phyloP scores from a whole-genome alignment of 2,113 vertebrate species.

The Embiotoca jacksoni region DNA sequence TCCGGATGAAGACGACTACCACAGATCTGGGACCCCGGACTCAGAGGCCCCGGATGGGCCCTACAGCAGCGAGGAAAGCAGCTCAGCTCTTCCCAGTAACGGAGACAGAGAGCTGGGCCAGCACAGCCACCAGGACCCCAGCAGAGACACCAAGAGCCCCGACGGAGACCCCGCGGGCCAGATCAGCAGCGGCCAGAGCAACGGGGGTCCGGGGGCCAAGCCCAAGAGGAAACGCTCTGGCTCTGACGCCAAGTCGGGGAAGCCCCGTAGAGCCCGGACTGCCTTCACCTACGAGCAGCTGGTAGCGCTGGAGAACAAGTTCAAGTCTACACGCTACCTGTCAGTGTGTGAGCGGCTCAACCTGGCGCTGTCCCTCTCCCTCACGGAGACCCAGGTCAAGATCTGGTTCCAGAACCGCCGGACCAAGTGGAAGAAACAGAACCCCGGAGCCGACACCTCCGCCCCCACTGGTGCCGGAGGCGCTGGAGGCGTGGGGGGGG shows the following conservation, averaged over 20 bases:
- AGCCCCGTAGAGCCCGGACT: slow-evolving; percentile 93
- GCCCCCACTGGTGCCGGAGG: slow-evolving; percentile 85
- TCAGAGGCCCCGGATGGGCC: slow-evolving; percentile 85
- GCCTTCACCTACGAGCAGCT: slow-evolving; percentile 97
- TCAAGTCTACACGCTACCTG: slow-evolving; percentile 95
- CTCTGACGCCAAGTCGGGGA: slow-evolving; percentile 94
- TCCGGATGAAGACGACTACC: slow-evolving; percentile 84
- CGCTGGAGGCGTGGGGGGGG: slow-evolving; percentile 63
- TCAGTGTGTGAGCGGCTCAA: slow-evolving; percentile 95
- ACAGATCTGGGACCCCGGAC: slow-evolving; percentile 82
- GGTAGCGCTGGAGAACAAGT: slow-evolving; percentile 96
- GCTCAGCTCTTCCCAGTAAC: slow-evolving; percentile 72
- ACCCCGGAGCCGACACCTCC: slow-evolving; percentile 94
- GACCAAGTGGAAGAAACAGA: slow-evolving; percentile 98
- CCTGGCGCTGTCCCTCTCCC: slow-evolving; percentile 92
- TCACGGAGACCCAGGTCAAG: slow-evolving; percentile 95
- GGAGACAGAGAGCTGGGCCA: slow-evolving; percentile 76
- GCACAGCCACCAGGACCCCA: slow-evolving; percentile 74
- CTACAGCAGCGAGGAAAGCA: slow-evolving; percentile 88
- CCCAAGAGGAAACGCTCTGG: slow-evolving; percentile 93
- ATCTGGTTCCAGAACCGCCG: slow-evolving; percentile 97
- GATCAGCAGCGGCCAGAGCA: slow-evolving; percentile 55
- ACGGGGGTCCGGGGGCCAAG: slow-evolving; percentile 78
- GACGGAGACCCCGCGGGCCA: slow-evolving; percentile 53
- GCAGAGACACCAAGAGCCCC: slow-evolving; percentile 76